phyloP scores from a whole-genome alignment of 64 coral and sea anemone genomes.

The Porites australiensis region DNA sequence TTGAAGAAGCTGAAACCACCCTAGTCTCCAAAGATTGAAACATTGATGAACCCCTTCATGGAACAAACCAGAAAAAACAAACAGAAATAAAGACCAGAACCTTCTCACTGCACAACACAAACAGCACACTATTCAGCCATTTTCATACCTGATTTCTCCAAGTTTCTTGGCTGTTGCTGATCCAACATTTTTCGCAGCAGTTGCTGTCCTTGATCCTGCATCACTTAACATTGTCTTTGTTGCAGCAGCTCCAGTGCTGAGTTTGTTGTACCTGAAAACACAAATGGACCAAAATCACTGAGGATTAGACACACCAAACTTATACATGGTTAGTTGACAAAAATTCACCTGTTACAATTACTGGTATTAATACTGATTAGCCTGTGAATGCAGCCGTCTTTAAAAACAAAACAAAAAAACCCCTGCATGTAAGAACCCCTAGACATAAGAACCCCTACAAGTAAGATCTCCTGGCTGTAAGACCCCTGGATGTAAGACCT shows the following conservation, averaged over 20 bases:
- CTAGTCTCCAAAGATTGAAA: slow-evolving; percentile 94
- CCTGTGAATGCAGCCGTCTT: too few relatives aligned
- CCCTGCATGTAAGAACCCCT: too few relatives aligned
- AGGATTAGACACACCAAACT: too few relatives aligned
- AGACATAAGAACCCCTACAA: too few relatives aligned
- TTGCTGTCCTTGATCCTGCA: slow-evolving; percentile 87
- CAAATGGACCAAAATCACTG: not conserved
- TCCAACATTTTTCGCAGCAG: slow-evolving; percentile 87
- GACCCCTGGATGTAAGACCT: too few relatives aligned
- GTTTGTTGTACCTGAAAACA: slow-evolving; percentile 91
- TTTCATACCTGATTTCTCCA: slow-evolving; percentile 85
- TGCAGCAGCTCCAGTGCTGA: slow-evolving; percentile 80
- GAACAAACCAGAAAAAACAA: not conserved
- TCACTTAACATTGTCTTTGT: slow-evolving; percentile 84
- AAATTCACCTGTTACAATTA: too few relatives aligned
- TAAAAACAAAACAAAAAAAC: too few relatives aligned
- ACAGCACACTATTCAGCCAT: not conserved
- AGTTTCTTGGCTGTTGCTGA: slow-evolving; percentile 94
- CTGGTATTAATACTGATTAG: too few relatives aligned
- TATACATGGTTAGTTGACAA: too few relatives aligned
- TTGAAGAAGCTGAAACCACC: slow-evolving; percentile 81
- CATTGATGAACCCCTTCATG: slow-evolving; percentile 69
- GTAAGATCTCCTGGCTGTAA: too few relatives aligned
- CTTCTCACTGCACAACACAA: not conserved
- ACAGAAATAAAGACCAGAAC: not conserved